Evolutionary conservation across 1,140 invertebrate genomes (phyloP).

Genomic region (Drosophila punjabiensis): DNA sequence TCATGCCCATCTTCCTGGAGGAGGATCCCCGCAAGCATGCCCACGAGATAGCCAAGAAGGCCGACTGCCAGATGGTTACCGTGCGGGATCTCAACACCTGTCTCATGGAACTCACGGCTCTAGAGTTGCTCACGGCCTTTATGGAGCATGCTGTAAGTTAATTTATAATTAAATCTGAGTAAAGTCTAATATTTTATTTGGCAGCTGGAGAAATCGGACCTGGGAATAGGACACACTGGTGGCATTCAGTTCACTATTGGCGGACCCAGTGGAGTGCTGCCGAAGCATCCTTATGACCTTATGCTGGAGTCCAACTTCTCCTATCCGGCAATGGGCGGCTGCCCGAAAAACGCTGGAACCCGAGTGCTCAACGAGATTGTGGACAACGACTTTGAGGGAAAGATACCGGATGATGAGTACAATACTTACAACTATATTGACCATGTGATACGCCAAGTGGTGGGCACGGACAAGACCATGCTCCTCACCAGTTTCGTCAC

Average conservation of each 20-base stretch:
- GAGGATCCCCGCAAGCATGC: conserved; percentile 78
- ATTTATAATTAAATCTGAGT: no score
- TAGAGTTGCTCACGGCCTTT: conserved; percentile 77
- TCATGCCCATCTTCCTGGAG: conserved; percentile 82
- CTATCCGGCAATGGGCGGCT: conserved; percentile 80
- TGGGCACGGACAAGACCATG: conserved; percentile 82
- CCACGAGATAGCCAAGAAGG: conserved; percentile 75
- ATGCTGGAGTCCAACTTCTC: conserved; percentile 80
- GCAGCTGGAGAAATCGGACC: conserved; percentile 77
- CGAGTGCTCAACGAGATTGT: conserved; percentile 80
- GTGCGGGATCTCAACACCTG: conserved; percentile 77
- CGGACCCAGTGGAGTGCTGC: conserved; percentile 77
- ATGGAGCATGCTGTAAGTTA: conserved; percentile 76
- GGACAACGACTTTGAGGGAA: conserved; percentile 79
- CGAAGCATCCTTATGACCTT: conserved; percentile 79
- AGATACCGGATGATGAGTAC: conserved; percentile 81
- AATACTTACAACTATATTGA: conserved; percentile 75
- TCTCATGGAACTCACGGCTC: conserved; percentile 70
- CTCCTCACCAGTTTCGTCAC: conserved; percentile 80
- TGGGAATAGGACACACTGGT: conserved; percentile 80
- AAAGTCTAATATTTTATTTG: background rate
- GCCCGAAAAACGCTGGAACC: conserved; percentile 78
- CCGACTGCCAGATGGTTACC: conserved; percentile 73
- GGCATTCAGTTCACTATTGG: conserved; percentile 84
- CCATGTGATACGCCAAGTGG: conserved; percentile 74